phyloP scores from a whole-genome alignment of 2,797 vertebrate genomes.

The Coregonus suidteri region DNA sequence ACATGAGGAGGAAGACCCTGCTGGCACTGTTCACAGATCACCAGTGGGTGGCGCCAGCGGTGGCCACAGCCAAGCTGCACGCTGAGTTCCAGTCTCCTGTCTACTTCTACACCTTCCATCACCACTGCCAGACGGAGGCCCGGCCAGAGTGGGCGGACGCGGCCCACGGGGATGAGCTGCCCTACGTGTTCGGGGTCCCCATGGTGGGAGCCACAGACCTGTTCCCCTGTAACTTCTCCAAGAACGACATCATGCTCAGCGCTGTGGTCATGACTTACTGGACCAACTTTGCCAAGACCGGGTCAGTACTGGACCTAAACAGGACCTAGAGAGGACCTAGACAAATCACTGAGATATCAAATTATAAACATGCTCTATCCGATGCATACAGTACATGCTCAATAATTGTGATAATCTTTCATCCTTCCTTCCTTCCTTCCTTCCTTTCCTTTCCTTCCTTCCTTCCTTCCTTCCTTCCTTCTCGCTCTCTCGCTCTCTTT shows the following conservation, averaged over 20 bases:
- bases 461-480: not conserved
- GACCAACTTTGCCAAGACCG: slow-evolving; percentile 97
- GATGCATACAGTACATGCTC: too few species aligned
- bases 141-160: slow-evolving; percentile 94
- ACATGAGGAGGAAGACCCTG: slow-evolving; percentile 93
- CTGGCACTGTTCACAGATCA: slow-evolving; percentile 95
- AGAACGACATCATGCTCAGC: slow-evolving; percentile 96
- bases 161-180: slow-evolving; percentile 92
- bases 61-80: slow-evolving; percentile 94
- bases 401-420: too few species aligned
- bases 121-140: slow-evolving; percentile 96
- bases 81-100: slow-evolving; percentile 94
- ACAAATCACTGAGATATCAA: too few species aligned
- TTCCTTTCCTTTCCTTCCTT: too few species aligned
- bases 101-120: slow-evolving; percentile 97
- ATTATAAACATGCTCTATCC: too few species aligned
- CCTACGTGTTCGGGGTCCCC: slow-evolving; percentile 94
- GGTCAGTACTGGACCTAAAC: slow-evolving; percentile 67
- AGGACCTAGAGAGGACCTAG: not conserved
- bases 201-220: slow-evolving; percentile 95
- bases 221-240: slow-evolving; percentile 98
- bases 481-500: not conserved
- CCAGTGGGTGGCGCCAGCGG: slow-evolving; percentile 95
- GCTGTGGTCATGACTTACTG: slow-evolving; percentile 98
- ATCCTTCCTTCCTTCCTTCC: too few species aligned